Base-by-base conservation (phyloP, 2,888 invertebrate genomes). In the Tenthredo distinguenda region DNA sequence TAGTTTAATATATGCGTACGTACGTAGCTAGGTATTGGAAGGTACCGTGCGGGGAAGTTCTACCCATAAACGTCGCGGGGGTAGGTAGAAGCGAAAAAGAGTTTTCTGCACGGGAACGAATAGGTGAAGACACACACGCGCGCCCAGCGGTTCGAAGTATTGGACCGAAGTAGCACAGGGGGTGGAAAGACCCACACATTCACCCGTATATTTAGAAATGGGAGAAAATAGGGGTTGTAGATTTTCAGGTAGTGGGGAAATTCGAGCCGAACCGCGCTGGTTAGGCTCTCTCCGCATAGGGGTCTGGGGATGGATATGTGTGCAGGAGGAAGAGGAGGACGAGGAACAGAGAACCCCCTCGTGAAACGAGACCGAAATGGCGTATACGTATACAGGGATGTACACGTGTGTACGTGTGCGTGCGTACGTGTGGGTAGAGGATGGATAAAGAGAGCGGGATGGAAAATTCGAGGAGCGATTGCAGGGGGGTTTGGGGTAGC, bases 361-460 rank as follows among this genome's bases (percentile, higher is more conserved):
- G 72, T 40, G 34, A 34, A 37, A 71, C n/a, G 18, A 37, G 72
- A 37, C n/a, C 50, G 50, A 50, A 50, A 18, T 50, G 18, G 50
- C 18, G 18, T 50, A 50, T 50, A 18, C 18, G 5, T n/a, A 72
- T 72, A 37, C n/a, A 40, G 9, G 2, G 1, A 40, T 71, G 6
- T 34, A 71, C 10, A 31, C 7, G 26, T 26, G 12, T 26, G 2
- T 31, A 62, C 4, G 15, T 18, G 5, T 5, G 15, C 15, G 4
- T 12, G 7, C 6, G 18, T 37, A n/a, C n/a, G 7, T 72, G 21
- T n/a, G 21, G 40, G 21, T 21, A 31, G 26, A n/a, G 47, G 76
- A 37, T 37, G 76, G 91, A 91, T 91, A 92, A 93, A 93, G 92
- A 93, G 93, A 91, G 91, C 90, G 89, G 91, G 91, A 91, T 87